A percentile compares a stretch with the other conserved stretches of the same genome.
phyloP scores from a whole-genome alignment of 2,113 vertebrate species.

The Cryptomyrus ogoouensis region DNA sequence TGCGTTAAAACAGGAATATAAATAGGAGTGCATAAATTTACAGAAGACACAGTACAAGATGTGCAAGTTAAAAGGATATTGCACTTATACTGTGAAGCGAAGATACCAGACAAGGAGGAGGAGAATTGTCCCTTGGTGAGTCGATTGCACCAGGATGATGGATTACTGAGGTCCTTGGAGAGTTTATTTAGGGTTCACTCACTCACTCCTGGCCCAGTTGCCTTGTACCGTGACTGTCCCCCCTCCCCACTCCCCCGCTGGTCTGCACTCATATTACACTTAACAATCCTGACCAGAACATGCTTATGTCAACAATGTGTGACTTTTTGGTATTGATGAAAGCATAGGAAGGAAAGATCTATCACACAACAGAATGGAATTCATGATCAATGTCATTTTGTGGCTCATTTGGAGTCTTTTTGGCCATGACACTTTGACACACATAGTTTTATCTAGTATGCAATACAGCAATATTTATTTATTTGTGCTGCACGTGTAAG shows the following conservation, averaged over 20 bases:
- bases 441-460: too few species aligned
- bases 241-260: too few species aligned
- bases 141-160: neutral
- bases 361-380: neutral
- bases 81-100: neutral
- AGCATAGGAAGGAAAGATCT: too few species aligned
- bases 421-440: too few species aligned
- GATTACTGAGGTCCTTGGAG: neutral
- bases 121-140: neutral
- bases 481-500: too few species aligned
- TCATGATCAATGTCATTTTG: too few species aligned
- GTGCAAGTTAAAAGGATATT: neutral
- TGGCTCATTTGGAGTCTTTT: too few species aligned
- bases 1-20: neutral
- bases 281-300: neutral
- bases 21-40: neutral
- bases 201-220: too few species aligned
- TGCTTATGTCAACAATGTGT: neutral
- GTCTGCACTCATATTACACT: neutral
- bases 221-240: too few species aligned
- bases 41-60: neutral
- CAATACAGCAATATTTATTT: too few species aligned
- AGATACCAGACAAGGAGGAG: neutral
- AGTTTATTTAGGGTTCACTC: neutral
- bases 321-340: neutral